Conservation (phyloP, 2,113 vertebrate species). For the Cheirogaleus medius region DNA sequence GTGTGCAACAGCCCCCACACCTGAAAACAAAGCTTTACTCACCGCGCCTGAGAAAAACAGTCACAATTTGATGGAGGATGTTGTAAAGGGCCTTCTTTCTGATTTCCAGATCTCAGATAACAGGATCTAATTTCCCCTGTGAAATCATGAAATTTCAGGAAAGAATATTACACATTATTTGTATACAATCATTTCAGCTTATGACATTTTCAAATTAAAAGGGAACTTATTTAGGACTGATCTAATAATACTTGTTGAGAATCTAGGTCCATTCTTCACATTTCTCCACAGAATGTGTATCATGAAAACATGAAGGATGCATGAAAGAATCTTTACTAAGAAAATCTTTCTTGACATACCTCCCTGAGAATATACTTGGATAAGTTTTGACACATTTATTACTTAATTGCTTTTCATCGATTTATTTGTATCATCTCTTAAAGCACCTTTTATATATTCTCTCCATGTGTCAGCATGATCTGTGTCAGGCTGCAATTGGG, state of each 20-base stretch:
- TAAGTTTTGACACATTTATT: not conserved
- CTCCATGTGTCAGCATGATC: not conserved
- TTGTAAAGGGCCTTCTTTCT: conserved; percentile 82
- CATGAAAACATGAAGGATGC: not conserved
- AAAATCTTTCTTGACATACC: not conserved
- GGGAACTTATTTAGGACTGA: not conserved
- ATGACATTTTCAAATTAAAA: not conserved
- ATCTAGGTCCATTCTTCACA: not conserved
- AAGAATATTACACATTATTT: not conserved
- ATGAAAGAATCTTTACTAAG: not conserved
- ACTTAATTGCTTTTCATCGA: not conserved
- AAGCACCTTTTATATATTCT: not conserved
- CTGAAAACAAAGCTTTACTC: conserved; percentile 74
- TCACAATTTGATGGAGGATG: conserved; percentile 76
- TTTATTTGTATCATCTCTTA: not conserved
- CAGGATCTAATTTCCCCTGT: conserved; percentile 86
- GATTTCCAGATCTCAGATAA: conserved; percentile 85
- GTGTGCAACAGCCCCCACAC: not conserved
- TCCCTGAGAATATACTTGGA: not conserved
- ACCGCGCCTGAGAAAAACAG: conserved; percentile 82
- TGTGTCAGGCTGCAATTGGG: not conserved
- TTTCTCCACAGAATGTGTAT: not conserved
- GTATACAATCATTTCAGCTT: not conserved
- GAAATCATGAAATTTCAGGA: conserved; percentile 46
- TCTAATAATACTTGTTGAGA: not conserved